Conservation (phyloP, 2,113 vertebrate genomes). For the Pterocles gutturalis region DNA sequence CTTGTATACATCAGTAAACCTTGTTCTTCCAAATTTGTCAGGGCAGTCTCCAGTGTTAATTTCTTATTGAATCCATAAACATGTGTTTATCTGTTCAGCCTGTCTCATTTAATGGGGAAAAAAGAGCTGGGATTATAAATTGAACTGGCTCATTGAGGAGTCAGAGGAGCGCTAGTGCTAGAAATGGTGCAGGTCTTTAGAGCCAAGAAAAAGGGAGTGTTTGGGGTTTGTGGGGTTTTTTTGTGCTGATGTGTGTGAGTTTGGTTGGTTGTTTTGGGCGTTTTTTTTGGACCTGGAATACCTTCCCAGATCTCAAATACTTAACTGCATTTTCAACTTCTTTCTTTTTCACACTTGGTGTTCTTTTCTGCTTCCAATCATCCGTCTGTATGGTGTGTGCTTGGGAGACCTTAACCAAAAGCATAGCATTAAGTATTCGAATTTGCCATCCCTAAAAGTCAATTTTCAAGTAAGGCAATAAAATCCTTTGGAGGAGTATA, state of each 20-base stretch:
- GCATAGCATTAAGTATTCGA: background rate
- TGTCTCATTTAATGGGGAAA: background rate
- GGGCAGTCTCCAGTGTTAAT: background rate
- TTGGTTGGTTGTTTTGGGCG: background rate
- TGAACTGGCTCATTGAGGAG: background rate
- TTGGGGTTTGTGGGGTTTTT: background rate
- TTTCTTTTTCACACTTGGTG: background rate
- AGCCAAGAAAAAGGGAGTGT: background rate
- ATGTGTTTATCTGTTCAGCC: background rate
- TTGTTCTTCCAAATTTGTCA: background rate
- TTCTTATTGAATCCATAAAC: background rate
- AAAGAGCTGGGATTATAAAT: background rate
- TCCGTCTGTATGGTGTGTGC: accelerated
- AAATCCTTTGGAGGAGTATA: background rate
- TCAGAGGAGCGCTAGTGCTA: background rate
- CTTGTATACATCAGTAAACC: background rate
- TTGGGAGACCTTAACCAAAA: background rate
- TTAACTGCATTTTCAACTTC: background rate
- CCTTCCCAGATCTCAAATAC: background rate
- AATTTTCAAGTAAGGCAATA: background rate
- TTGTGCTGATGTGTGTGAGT: no score
- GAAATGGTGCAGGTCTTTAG: background rate
- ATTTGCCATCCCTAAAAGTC: background rate
- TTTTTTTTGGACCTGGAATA: background rate
- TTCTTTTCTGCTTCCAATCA: background rate